Evolutionary conservation across 1,140 invertebrate species (phyloP).

Genomic region (Delia radicum): DNA sequence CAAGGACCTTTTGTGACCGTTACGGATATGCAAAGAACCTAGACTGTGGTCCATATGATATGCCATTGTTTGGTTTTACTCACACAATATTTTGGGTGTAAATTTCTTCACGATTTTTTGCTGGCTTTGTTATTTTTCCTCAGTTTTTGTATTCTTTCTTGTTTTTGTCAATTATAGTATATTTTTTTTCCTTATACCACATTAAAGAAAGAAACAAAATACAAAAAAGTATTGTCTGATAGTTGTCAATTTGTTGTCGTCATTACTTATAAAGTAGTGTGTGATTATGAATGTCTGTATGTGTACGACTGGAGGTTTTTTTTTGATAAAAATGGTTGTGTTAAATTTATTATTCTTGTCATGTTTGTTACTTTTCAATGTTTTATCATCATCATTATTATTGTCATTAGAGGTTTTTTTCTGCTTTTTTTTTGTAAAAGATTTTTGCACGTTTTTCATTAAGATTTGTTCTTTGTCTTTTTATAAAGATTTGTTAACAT

Average conservation of each 20-base stretch:
- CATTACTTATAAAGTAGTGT: not conserved
- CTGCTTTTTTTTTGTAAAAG: not conserved
- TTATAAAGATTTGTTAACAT: not conserved
- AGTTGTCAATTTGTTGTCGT: not conserved
- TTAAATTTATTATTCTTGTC: not conserved
- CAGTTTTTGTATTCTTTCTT: not conserved
- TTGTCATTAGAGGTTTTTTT: not conserved
- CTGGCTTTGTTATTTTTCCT: not conserved
- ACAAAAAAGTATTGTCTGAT: not conserved
- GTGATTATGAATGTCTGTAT: not conserved
- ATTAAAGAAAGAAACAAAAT: not conserved
- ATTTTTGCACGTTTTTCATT: not conserved
- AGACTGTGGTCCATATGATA: too few species aligned
- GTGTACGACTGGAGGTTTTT: not conserved
- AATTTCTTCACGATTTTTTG: too few species aligned
- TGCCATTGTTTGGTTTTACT: too few species aligned
- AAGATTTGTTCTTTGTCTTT: not conserved
- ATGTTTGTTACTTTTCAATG: not conserved
- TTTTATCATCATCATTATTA: not conserved
- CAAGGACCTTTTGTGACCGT: too few species aligned
- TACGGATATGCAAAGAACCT: too few species aligned
- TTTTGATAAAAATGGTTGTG: not conserved
- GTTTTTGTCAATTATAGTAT: not conserved
- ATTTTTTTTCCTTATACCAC: not conserved
- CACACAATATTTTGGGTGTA: too few species aligned